These are phyloP conservation scores for Telenomus remus DNA, from an alignment of 1,140 invertebrate species.

Conservation along the genomic window DNA sequence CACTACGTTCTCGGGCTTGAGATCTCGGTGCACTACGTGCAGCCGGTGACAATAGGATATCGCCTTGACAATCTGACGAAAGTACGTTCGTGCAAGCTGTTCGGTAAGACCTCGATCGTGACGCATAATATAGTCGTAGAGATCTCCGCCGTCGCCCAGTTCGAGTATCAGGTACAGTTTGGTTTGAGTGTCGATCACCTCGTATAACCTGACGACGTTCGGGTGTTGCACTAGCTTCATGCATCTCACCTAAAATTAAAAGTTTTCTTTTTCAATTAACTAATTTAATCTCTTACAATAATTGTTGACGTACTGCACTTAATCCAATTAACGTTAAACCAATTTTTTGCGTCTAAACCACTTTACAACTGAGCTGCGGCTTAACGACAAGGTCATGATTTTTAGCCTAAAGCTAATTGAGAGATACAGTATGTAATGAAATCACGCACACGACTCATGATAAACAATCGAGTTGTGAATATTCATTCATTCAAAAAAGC, in stretches of 20 bases:
- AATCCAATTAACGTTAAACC: conserved; percentile 39
- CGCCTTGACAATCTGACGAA: conserved; percentile 95
- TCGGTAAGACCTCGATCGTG: conserved; percentile 89
- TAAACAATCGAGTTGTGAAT: conserved; percentile 18
- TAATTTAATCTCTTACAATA: too few relatives aligned
- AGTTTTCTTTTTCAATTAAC: not conserved
- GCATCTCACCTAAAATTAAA: conserved; percentile 85
- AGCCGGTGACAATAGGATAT: conserved; percentile 98
- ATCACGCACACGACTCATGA: not conserved
- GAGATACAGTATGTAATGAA: conserved; percentile 11
- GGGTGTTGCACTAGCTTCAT: conserved; percentile 99
- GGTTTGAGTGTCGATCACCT: conserved; percentile 98
- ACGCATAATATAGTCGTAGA: conserved; percentile 99
- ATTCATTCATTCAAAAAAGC: conserved; percentile 26
- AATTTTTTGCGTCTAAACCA: conserved; percentile 22
- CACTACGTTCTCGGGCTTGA: conserved; percentile 99
- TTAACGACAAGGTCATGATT: conserved; percentile 38
- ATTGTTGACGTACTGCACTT: conserved; percentile 11
- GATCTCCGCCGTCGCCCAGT: conserved; percentile 98
- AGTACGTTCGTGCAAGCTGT: conserved; percentile 92
- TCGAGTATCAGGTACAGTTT: conserved; percentile 97
- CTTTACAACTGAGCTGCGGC: conserved; percentile 20
- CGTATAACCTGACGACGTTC: conserved; percentile 98
- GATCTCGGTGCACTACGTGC: conserved; percentile 94
- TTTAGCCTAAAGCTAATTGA: conserved; percentile 48